Conservation (phyloP, 2,113 vertebrate genomes). For the Mobula hypostoma region DNA sequence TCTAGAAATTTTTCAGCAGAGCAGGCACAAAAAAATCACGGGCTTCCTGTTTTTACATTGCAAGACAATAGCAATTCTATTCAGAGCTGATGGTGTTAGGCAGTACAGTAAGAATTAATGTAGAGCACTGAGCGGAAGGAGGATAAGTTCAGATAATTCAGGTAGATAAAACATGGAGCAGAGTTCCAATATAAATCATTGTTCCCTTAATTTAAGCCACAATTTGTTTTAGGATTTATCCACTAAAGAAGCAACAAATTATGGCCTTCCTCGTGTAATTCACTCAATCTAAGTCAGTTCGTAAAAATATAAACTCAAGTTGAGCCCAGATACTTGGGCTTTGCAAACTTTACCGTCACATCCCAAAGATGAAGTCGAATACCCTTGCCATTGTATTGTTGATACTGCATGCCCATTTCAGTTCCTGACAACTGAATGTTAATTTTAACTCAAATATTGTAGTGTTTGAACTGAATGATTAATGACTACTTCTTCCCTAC, state of each 20-base stretch:
- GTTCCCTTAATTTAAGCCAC: not conserved
- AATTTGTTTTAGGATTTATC: not conserved
- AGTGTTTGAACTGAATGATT: not conserved
- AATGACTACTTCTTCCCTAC: constrained; percentile 43
- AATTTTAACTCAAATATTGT: not conserved
- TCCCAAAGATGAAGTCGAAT: not conserved
- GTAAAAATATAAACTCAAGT: not conserved
- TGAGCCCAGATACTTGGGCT: not conserved
- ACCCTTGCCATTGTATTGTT: not conserved
- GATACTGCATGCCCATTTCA: constrained; percentile 1
- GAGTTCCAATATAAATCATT: not conserved
- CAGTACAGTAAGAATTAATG: too few species aligned
- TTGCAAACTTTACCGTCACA: not conserved
- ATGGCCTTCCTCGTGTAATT: not conserved
- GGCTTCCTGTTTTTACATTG: too few species aligned
- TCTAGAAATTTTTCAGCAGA: too few species aligned
- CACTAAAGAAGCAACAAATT: not conserved
- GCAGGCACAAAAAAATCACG: too few species aligned
- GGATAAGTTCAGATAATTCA: not conserved
- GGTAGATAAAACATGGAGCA: not conserved
- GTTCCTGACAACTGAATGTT: not conserved
- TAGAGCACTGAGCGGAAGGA: not conserved
- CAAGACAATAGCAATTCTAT: too few species aligned
- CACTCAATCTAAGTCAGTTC: not conserved
- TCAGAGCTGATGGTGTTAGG: too few species aligned